A percentile compares a stretch with the other conserved stretches of the same genome.
phyloP scores from a whole-genome alignment of 2,888 invertebrate genomes.

The Drosophila paucipuncta region DNA sequence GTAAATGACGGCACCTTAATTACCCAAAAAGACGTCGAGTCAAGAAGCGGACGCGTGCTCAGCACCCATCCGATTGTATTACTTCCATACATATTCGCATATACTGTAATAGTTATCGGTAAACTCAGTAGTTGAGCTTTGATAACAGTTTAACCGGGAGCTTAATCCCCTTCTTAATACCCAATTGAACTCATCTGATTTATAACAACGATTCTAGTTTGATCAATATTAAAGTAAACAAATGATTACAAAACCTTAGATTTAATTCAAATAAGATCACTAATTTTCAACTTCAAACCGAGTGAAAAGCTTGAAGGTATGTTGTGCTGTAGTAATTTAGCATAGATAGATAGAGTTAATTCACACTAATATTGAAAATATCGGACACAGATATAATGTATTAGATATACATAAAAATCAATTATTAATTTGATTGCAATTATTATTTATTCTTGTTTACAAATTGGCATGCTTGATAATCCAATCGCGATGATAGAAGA shows the following conservation, averaged over 20 bases:
- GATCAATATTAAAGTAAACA: background rate
- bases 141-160: background rate
- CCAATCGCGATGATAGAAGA: slow-evolving; percentile 68
- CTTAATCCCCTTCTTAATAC: background rate
- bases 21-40: slow-evolving; percentile 19
- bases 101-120: background rate
- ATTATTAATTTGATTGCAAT: background rate
- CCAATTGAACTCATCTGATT: background rate
- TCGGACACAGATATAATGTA: background rate
- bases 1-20: slow-evolving; percentile 48
- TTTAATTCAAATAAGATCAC: background rate
- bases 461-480: slow-evolving; percentile 58
- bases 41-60: slow-evolving; percentile 30
- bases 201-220: background rate
- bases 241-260: background rate
- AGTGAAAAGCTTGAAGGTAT: background rate
- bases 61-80: slow-evolving; percentile 6
- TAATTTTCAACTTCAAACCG: background rate
- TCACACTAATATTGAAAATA: background rate
- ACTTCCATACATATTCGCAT: background rate
- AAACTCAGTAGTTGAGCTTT: background rate
- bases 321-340: background rate
- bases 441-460: slow-evolving; percentile 14
- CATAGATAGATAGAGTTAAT: background rate
- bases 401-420: background rate